Base-by-base conservation (phyloP, 2,113 vertebrate species). In the Marcusenius ussheri region DNA sequence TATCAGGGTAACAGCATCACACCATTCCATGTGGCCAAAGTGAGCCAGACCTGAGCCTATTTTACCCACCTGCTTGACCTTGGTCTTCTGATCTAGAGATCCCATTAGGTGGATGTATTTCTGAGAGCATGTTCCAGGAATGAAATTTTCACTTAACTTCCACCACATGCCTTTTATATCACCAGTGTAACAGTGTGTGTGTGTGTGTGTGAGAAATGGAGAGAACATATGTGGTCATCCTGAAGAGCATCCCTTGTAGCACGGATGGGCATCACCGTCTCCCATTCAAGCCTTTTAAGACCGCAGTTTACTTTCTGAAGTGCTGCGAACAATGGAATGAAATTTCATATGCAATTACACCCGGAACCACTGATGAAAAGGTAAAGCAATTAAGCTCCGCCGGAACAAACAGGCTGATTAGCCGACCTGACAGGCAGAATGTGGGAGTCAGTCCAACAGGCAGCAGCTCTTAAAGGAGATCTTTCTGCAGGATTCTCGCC, bases 281-380 rank as follows among this genome's bases (percentile, higher is more conserved):
- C 13, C 87, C 87, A 53, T 13, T 35, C 21, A 58, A 62, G 11
- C 39, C 21, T 9, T 62, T 24, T 2, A 46, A 45, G 17, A 88
- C 21, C 1, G 24, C 19, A 13, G 53, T 84, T 46, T 11, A 84
- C 39, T 31, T 45, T 45, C 27, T 19, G 31, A 62, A 56, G 7
- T 42, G 7, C 39, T 5, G 35, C 1, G 53, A 62, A 88, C 87
- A 88, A 42, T 62, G 58, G 87, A n/a, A 21, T 7, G 35, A 88
- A 47, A 62, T 45, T 62, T 62, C 49, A 58, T 62, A 88, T 62
- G 56, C 87, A 88, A 88, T 88, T 88, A 88, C 58, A 35, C 58
- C 58, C 42, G 24, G 42, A 74, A 88, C 21, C 45, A 46, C 42
- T 50, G 42, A 88, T 49, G 62, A 74, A 88, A 74, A 88, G 58